Conservation (phyloP, 30 jellyfish, hydroid and myxozoan genomes). For the Chrysaora quinquecirrha region DNA sequence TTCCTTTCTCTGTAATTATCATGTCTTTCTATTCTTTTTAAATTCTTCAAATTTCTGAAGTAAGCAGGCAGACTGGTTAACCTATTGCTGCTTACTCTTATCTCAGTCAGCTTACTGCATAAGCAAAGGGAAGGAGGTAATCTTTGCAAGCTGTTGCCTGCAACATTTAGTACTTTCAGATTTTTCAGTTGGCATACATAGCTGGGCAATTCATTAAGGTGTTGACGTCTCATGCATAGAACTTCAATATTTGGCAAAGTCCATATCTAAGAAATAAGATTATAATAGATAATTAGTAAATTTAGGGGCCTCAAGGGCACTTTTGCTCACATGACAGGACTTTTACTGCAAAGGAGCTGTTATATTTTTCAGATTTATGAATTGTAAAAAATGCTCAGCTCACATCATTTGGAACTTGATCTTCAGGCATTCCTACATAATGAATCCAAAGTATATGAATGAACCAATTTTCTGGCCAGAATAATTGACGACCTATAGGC, state of each 20-base stretch:
- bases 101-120: neutral
- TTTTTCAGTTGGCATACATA: neutral
- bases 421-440: neutral
- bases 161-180: neutral
- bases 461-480: neutral
- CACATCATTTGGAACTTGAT: neutral
- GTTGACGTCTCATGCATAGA: neutral
- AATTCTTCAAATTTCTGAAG: neutral
- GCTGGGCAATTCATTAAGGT: neutral
- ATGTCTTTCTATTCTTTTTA: neutral
- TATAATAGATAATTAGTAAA: too few relatives aligned
- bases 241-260: constrained; percentile 5
- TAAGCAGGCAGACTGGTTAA: neutral
- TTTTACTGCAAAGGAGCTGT: too few relatives aligned
- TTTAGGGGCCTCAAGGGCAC: too few relatives aligned
- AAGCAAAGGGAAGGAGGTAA: neutral
- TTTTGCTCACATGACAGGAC: too few relatives aligned
- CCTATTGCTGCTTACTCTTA: neutral
- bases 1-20: too few relatives aligned
- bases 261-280: neutral
- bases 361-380: too few relatives aligned
- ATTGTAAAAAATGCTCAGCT: too few relatives aligned
- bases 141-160: neutral
- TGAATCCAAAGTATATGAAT: neutral
- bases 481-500: too few relatives aligned